Evolutionary conservation across 1,140 invertebrate species (phyloP).

Genomic region (Drosophila ambigua): DNA sequence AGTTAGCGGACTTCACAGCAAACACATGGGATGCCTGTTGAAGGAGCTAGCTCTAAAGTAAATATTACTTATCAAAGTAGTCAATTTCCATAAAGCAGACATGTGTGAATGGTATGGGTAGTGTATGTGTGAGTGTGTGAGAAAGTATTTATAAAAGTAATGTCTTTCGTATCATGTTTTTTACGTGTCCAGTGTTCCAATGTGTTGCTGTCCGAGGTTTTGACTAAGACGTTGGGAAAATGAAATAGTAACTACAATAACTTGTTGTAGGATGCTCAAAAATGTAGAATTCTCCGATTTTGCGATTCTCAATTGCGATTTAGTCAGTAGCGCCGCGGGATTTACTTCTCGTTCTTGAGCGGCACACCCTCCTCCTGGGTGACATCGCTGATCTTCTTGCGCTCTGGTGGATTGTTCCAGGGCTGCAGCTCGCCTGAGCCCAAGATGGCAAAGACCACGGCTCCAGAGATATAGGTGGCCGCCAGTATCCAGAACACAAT

Average conservation of each 20-base stretch:
- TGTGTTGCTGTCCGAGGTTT: constrained; percentile 8
- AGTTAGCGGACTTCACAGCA: constrained; percentile 1
- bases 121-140: constrained; percentile 22
- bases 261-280: constrained; percentile 51
- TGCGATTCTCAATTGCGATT: not conserved
- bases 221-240: constrained; percentile 24
- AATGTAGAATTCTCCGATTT: not conserved
- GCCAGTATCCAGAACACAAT: constrained; percentile 93
- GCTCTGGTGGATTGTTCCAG: constrained; percentile 83
- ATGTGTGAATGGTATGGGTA: constrained; percentile 23
- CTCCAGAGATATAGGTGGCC: constrained; percentile 88
- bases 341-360: constrained; percentile 72
- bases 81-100: constrained; percentile 62
- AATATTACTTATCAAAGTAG: constrained; percentile 76
- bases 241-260: constrained; percentile 66
- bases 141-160: constrained; percentile 61
- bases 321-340: not conserved
- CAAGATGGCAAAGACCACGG: constrained; percentile 88
- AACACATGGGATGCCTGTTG: too few relatives aligned
- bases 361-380: constrained; percentile 78
- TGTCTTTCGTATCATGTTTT: constrained; percentile 64
- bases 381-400: constrained; percentile 60
- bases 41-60: constrained; percentile 50
- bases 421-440: constrained; percentile 89
- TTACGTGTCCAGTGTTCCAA: constrained; percentile 11